A percentile compares a stretch with the other conserved stretches of the same genome.
Conservation (phyloP, 2,797 vertebrate genomes). For the Synanceia verrucosa region DNA sequence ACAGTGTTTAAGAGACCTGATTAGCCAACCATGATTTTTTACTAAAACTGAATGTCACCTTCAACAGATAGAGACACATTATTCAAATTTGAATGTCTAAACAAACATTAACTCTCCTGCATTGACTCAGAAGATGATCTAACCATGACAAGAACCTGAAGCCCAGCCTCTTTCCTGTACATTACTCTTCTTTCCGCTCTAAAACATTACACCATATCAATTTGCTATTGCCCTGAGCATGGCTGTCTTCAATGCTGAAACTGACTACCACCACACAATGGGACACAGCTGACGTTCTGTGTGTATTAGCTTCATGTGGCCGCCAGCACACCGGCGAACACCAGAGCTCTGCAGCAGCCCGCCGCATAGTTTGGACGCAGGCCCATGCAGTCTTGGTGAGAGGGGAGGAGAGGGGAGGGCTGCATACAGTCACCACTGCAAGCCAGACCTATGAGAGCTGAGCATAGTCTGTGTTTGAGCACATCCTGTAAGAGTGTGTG, state of each 20-base stretch:
- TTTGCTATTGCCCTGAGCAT: neutral
- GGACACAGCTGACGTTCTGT: constrained; percentile 57
- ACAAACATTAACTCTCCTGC: neutral
- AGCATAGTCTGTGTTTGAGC: constrained; percentile 25
- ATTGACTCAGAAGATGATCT: neutral
- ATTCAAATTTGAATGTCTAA: too few species aligned
- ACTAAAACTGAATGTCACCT: neutral
- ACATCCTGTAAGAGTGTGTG: neutral
- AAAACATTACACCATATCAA: neutral
- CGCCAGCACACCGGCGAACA: constrained; percentile 17
- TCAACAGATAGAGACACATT: neutral
- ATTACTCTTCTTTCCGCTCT: neutral
- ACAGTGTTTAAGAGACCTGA: neutral
- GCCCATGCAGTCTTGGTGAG: constrained; percentile 55
- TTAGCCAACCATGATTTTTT: neutral
- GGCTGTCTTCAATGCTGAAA: constrained; percentile 17
- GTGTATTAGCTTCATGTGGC: constrained; percentile 58
- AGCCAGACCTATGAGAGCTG: constrained; percentile 19
- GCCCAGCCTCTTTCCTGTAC: neutral
- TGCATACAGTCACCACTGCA: constrained; percentile 37
- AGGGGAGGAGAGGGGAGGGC: constrained; percentile 13
- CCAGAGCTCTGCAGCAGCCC: constrained; percentile 28
- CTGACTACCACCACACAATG: constrained; percentile 18
- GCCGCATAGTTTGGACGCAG: constrained; percentile 61
- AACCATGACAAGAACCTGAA: neutral